Evolutionary conservation across 2,888 invertebrate genomes (phyloP).

Genomic region (Ptycholaimellus sp.): DNA sequence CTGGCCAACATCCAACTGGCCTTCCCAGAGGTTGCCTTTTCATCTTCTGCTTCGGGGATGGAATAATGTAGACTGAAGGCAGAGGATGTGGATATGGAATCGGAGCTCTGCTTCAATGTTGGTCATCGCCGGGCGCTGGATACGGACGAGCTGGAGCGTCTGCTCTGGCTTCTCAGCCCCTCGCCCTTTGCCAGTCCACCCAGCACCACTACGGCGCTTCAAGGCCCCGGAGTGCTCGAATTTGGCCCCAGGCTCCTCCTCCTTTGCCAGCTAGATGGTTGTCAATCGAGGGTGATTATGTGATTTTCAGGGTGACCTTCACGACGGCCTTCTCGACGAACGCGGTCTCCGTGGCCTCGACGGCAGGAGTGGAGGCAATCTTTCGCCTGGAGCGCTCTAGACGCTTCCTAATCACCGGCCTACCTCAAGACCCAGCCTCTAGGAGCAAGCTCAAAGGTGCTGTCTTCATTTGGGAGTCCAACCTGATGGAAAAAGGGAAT

Average conservation of each 20-base stretch:
- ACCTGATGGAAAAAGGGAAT: no score
- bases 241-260: conserved; percentile 53
- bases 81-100: conserved; percentile 28
- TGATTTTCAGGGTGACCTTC: conserved; percentile 52
- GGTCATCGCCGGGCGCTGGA: conserved; percentile 37
- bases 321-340: conserved; percentile 87
- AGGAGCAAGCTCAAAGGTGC: conserved; percentile 10
- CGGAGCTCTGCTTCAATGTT: conserved; percentile 58
- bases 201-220: conserved; percentile 9
- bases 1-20: no score
- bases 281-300: no score
- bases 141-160: conserved; percentile 45
- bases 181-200: conserved; percentile 15
- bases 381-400: conserved; percentile 55
- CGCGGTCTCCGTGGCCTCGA: conserved; percentile 71
- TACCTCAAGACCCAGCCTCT: not conserved
- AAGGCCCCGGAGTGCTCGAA: conserved; percentile 37
- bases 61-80: no score
- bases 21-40: no score
- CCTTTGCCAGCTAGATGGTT: not conserved
- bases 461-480: not conserved
- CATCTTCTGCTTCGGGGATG: no score
- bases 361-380: conserved; percentile 50
- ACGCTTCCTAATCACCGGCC: conserved; percentile 39
- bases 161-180: conserved; percentile 46